These are phyloP conservation scores for Zosterops borbonicus DNA, from an alignment of 2,113 vertebrate species.

Conservation along the genomic window DNA sequence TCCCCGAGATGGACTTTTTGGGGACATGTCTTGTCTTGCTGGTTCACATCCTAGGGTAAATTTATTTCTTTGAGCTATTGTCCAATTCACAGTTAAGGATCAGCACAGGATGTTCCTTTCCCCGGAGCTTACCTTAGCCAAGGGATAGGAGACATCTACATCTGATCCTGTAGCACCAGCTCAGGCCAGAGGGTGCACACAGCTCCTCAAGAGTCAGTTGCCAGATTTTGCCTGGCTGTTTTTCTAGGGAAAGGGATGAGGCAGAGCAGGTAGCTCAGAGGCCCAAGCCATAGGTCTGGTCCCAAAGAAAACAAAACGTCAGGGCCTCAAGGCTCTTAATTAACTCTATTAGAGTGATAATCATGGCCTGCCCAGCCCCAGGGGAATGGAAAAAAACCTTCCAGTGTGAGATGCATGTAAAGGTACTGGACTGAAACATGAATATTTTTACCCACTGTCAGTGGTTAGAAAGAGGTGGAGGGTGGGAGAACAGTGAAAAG, in stretches of 20 bases:
- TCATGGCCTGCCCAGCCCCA: conserved; percentile 13
- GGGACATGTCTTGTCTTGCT: not conserved
- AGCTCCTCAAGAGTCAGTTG: not conserved
- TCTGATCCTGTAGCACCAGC: not conserved
- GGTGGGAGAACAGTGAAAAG: not conserved
- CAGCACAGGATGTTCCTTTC: not conserved
- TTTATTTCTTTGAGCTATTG: not conserved
- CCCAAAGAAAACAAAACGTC: conserved; percentile 51
- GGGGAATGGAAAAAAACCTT: conserved; percentile 55
- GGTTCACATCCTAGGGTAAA: not conserved
- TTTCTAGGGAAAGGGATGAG: not conserved
- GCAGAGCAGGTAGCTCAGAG: conserved; percentile 10
- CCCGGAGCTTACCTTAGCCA: not conserved
- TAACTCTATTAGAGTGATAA: conserved; percentile 52
- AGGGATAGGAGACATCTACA: not conserved
- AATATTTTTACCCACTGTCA: conserved; percentile 18
- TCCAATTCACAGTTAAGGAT: not conserved
- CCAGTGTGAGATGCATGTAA: not conserved
- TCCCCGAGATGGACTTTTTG: not conserved
- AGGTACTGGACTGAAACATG: conserved; percentile 9
- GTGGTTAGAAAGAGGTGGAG: not conserved
- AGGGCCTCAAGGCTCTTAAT: conserved; percentile 35
- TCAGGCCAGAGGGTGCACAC: not conserved
- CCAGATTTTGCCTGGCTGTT: not conserved
- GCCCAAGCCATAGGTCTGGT: conserved; percentile 3